Base-by-base conservation (phyloP, 2,797 vertebrate genomes). In the Peromyscus attwateri region DNA sequence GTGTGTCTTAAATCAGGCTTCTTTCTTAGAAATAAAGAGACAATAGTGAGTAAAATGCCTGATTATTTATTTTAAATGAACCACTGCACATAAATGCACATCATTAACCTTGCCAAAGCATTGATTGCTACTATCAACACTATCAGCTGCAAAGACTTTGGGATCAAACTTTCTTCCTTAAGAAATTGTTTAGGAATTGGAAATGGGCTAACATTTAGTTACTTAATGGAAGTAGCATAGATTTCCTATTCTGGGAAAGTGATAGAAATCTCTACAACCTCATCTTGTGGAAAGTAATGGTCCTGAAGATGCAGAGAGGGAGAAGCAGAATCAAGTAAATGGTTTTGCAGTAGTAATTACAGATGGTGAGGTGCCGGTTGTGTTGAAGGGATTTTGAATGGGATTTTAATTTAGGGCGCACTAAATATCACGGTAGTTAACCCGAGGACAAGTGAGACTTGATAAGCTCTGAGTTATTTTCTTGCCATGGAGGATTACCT, bases 171-270 rank as follows among this genome's bases (percentile, higher is more conserved):
- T 62, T 96, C 43, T 92, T 93, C 84, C 46, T 92, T 60, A 95
- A 76, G 46, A 97, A 96, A 97, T 96, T 80, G 96, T 95, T 95
- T 96, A 81, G 96, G 92, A 96, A 93, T 92, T 84, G 57, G 70
- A 97, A 92, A 95, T 96, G 29, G 23, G 75, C 79, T 95, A 92
- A 91, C 46, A 83, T 92, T 96, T 80, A 95, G 85, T 91, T 95
- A 80, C 71, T 97, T 95, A 94, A 95, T 97, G 92, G 95, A 94
- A 97, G 94, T 31, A 93, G 34, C 60, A 95, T 95, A 94, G 89
- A 95, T 95, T 97, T 94, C 34, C 40, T 57, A 92, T 96, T 96
- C 75, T 95, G 34, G 37, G 87, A 37, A 91, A 96, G 76, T 49
- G 83, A 97, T 82, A 93, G 73, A 87, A 95, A 95, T 84, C 82